A percentile compares a stretch with the other conserved stretches of the same genome.
These are phyloP conservation scores for Lethenteron reissneri DNA, from an alignment of 2,113 vertebrate species.

Conservation along the genomic window DNA sequence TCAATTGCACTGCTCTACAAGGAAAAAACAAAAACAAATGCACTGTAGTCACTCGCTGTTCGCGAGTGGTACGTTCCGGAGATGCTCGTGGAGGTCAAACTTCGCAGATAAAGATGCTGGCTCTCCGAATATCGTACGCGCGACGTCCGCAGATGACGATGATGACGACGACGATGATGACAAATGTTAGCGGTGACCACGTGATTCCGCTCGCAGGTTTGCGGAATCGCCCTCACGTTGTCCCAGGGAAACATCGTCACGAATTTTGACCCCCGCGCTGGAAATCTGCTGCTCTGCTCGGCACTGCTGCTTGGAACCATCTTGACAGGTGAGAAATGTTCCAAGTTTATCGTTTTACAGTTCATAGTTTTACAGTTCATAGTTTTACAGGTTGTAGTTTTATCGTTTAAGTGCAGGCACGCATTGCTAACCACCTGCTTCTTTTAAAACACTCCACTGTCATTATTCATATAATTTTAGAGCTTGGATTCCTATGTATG, in stretches of 20 bases:
- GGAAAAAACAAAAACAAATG: too few relatives aligned
- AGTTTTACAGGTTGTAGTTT: too few relatives aligned
- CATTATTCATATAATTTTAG: too few relatives aligned
- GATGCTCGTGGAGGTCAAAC: neutral
- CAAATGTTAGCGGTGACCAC: too few relatives aligned
- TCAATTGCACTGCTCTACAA: too few relatives aligned
- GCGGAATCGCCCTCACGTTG: conserved; percentile 82
- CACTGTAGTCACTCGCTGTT: neutral
- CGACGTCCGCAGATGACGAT: conserved; percentile 8
- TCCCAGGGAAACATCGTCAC: conserved; percentile 58
- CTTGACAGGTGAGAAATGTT: conserved; percentile 40
- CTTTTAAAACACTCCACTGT: too few relatives aligned
- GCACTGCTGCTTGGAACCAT: conserved; percentile 44
- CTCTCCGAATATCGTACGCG: neutral
- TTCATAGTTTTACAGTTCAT: too few relatives aligned
- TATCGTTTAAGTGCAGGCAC: too few relatives aligned
- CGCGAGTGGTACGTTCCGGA: neutral
- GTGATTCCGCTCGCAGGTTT: conserved; percentile 31
- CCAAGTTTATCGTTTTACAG: too few relatives aligned
- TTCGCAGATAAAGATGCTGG: neutral
- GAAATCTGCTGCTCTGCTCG: conserved; percentile 58
- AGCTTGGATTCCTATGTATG: too few relatives aligned
- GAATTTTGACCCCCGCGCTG: conserved; percentile 31
- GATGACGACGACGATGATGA: neutral
- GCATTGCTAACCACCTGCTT: too few relatives aligned